Evolutionary conservation across 2,113 vertebrate species (phyloP), one percentile per base, ranked within the genome.

Genomic region (Seriola quinqueradiata): DNA sequence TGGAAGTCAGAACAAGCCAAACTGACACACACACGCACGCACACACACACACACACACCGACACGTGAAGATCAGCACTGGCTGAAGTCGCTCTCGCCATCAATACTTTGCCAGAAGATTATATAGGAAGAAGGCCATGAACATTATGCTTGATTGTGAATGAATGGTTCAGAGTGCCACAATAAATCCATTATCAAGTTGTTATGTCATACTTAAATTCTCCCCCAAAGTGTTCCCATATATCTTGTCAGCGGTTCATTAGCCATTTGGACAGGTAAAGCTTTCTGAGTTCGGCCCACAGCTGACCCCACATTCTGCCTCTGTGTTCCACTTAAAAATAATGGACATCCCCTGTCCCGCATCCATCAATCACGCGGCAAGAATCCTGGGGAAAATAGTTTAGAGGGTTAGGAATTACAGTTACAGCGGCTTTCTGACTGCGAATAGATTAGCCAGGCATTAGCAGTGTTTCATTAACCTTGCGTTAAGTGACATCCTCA

Each of bases 381-480:
- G 87, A 87, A 91, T 79, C 68, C 73, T 75, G 55, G 5, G 71
- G 70, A 85, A 94, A 90, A 94, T 85, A 91, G 92, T 92, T 92
- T 70, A 48, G 78, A 82, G 89, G 90, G 90, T 84, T 91, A 54
- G 89, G 85, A 88, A 92, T 92, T 89, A 84, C 92, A 87, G 87
- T 90, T 90, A 84, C 86, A 89, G 91, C 89, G 73, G 93, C 90
- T 90, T 91, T 91, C 89, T 87, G 94, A 93, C 91, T 93, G 83
- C 36, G 92, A 87, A 95, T 94, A 94, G 93, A 94, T 94, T 95
- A 94, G 91, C 83, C 87, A 40, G 81, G 92, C 92, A 94, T 95
- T 95, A 94, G 92, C 93, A 83, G 92, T 92, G 94, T 94, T 94
- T 95, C 94, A 95, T 95, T 95, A 95, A 94, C 94, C 94, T 95